phyloP scores from a whole-genome alignment of 2,888 invertebrate species.

The Tineola bisselliella region DNA sequence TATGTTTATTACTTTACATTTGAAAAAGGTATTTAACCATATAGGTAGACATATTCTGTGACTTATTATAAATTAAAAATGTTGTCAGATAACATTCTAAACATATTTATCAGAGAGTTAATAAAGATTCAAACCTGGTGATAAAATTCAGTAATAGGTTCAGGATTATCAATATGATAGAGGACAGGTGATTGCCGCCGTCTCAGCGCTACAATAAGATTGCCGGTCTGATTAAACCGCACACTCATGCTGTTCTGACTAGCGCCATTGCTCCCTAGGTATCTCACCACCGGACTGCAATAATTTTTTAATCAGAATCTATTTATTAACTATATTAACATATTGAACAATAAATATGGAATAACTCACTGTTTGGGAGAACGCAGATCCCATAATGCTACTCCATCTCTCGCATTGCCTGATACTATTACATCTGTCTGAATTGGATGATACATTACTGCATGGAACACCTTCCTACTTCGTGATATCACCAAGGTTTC shows the following conservation, averaged over 20 bases:
- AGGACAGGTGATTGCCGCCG: conserved; percentile 88
- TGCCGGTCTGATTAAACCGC: conserved; percentile 84
- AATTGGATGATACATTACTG: conserved; percentile 92
- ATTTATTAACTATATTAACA: no score
- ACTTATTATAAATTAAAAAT: no score
- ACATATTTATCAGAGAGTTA: no score
- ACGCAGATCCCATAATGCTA: conserved; percentile 89
- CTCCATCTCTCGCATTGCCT: conserved; percentile 90
- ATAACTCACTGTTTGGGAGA: conserved; percentile 79
- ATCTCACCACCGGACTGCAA: conserved; percentile 74
- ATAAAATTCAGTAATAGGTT: conserved; percentile 86
- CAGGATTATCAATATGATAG: conserved; percentile 74
- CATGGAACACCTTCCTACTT: conserved; percentile 81
- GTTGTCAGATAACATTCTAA: no score
- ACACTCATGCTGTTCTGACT: conserved; percentile 89
- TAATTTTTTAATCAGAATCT: no score
- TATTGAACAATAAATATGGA: not conserved
- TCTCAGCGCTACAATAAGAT: conserved; percentile 80
- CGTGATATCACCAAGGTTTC: conserved; percentile 64
- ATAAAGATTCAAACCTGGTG: conserved; percentile 72
- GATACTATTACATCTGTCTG: conserved; percentile 84
- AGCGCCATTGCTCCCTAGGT: conserved; percentile 68
- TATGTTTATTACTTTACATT: no score
- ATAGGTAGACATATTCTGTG: no score
- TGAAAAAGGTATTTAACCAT: no score